A percentile compares a stretch with the other conserved stretches of the same genome.
Conservation (phyloP, 2,888 invertebrate species). For the Drosophila demipolita region DNA sequence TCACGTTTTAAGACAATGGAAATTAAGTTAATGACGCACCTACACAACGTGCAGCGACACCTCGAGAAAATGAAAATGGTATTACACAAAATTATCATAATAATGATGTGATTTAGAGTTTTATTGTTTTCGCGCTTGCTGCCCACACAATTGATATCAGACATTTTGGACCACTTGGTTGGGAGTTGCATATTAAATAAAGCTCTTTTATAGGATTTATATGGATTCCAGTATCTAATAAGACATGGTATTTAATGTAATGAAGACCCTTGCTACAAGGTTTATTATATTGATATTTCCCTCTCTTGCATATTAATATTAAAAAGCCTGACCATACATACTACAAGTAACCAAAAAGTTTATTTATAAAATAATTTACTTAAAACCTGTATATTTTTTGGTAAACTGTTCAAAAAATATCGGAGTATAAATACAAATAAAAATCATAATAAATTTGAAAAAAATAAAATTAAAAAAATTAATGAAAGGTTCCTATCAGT, state of each 20-base stretch:
- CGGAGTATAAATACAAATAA: not conserved
- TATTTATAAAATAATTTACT: too few relatives aligned
- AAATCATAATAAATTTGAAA: not conserved
- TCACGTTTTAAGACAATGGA: conserved; percentile 39
- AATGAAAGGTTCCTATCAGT: not conserved
- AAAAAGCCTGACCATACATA: not conserved
- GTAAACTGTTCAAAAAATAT: not conserved
- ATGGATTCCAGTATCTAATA: conserved; percentile 1
- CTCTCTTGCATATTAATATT: not conserved
- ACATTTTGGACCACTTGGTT: not conserved
- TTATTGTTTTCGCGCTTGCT: conserved; percentile 14
- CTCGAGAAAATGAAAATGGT: conserved; percentile 38
- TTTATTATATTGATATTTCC: not conserved
- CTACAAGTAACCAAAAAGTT: not conserved
- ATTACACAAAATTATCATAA: conserved; percentile 23
- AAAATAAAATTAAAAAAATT: not conserved
- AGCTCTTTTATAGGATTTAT: not conserved
- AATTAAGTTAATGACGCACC: conserved; percentile 43
- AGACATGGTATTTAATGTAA: not conserved
- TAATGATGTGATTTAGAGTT: conserved; percentile 22
- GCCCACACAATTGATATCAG: conserved; percentile 23
- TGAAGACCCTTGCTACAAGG: not conserved
- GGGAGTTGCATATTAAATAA: not conserved
- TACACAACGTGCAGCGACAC: conserved; percentile 30
- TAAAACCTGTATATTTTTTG: not conserved